Percentiles rank a stretch among this genome's conserved stretches.
Conservation (phyloP, 53 echinoderm and acorn worm species). For the Arbacia lixula region DNA sequence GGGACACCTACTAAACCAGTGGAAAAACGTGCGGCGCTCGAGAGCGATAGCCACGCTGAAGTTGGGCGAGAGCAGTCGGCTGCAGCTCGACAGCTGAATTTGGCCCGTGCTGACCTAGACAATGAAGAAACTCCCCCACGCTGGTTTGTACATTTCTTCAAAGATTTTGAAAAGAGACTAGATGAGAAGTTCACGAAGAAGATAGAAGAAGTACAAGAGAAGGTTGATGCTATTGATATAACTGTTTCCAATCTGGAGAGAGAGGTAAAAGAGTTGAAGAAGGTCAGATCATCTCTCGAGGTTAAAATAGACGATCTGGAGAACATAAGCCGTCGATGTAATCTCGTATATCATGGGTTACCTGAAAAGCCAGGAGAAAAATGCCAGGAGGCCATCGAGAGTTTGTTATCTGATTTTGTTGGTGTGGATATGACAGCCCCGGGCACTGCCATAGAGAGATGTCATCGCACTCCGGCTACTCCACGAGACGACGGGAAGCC, state of each 20-base stretch:
- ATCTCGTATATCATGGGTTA: slow-evolving; percentile 27
- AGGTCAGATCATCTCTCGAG: not conserved
- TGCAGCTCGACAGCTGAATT: not conserved
- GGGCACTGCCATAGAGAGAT: slow-evolving; percentile 14
- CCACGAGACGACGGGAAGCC: not conserved
- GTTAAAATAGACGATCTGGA: slow-evolving; percentile 31
- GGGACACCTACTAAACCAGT: not conserved
- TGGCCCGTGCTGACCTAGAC: not conserved
- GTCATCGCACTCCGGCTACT: slow-evolving; percentile 34
- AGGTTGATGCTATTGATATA: not conserved
- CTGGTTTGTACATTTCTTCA: not conserved
- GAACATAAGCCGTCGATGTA: slow-evolving; percentile 15
- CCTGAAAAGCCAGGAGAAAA: slow-evolving; percentile 10
- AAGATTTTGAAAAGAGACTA: not conserved
- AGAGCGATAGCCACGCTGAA: not conserved
- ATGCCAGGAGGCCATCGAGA: not conserved
- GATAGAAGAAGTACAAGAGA: not conserved
- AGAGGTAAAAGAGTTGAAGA: slow-evolving; percentile 13
- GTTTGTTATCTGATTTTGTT: slow-evolving; percentile 38
- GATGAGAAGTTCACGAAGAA: not conserved
- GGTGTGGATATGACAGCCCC: not conserved
- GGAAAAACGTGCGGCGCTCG: not conserved
- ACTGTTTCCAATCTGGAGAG: not conserved
- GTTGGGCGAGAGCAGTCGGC: not conserved
- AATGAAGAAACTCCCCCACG: not conserved